These are phyloP conservation scores for Argyrosomus japonicus DNA, from an alignment of 2,113 vertebrate genomes.

Conservation along the genomic window DNA sequence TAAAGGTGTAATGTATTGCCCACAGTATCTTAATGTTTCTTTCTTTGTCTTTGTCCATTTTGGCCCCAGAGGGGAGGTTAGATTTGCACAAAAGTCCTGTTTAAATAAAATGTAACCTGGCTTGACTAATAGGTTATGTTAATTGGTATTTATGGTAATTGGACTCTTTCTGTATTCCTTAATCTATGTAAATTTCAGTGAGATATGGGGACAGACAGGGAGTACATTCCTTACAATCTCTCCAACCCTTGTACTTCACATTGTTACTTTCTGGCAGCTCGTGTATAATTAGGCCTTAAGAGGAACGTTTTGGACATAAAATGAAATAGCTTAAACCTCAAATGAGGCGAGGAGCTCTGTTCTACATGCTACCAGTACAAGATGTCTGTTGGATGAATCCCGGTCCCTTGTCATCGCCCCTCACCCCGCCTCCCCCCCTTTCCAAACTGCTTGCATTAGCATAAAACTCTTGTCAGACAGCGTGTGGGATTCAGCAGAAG, in stretches of 20 bases:
- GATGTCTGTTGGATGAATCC: conserved; percentile 52
- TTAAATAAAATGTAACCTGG: conserved; percentile 27
- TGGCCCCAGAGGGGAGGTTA: neutral
- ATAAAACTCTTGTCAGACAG: conserved; percentile 73
- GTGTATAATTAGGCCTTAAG: conserved; percentile 71
- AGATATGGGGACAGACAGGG: conserved; percentile 29
- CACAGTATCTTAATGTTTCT: neutral
- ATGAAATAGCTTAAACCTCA: conserved; percentile 62
- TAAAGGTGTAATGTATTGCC: neutral
- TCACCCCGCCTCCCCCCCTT: neutral
- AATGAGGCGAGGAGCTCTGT: conserved; percentile 64
- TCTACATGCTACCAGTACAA: conserved; percentile 65
- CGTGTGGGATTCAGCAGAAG: conserved; percentile 55
- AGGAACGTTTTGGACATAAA: conserved; percentile 56
- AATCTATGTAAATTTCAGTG: conserved; percentile 42
- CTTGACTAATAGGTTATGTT: conserved; percentile 36
- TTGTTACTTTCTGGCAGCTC: conserved; percentile 58
- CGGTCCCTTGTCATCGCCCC: conserved; percentile 56
- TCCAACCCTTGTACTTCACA: conserved; percentile 52
- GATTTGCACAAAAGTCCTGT: neutral
- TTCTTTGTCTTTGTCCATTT: neutral
- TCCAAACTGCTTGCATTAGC: conserved; percentile 69
- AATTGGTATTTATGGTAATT: conserved; percentile 46
- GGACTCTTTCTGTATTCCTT: conserved; percentile 10
- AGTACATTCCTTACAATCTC: conserved; percentile 35